These are phyloP conservation scores for Drosophila vallismaia DNA, from an alignment of 2,888 invertebrate genomes.

Conservation along the genomic window DNA sequence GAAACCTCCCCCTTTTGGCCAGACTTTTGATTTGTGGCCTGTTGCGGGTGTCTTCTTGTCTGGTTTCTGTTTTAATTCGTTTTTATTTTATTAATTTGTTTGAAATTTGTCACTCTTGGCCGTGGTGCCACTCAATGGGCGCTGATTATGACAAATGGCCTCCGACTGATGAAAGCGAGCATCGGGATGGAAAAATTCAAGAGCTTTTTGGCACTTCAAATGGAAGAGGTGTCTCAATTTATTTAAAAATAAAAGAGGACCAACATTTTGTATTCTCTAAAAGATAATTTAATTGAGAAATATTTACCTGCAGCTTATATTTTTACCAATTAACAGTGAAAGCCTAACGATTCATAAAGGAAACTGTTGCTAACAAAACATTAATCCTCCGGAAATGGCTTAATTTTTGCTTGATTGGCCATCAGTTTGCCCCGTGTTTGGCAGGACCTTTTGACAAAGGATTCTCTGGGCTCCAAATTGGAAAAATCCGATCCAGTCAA, in stretches of 20 bases:
- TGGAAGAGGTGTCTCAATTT: not conserved
- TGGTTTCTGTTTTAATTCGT: constrained; percentile 29
- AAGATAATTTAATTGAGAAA: no score
- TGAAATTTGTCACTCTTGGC: constrained; percentile 70
- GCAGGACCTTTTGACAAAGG: constrained; percentile 9
- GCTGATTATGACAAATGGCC: constrained; percentile 47
- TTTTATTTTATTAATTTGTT: constrained; percentile 68
- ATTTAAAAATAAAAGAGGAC: no score
- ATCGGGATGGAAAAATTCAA: constrained; percentile 22
- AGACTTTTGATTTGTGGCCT: constrained; percentile 66
- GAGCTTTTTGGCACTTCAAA: constrained; percentile 18
- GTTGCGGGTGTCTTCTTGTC: constrained; percentile 38
- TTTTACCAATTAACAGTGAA: not conserved
- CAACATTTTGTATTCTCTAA: no score
- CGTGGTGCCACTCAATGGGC: constrained; percentile 41
- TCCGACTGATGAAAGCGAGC: constrained; percentile 27
- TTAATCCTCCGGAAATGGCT: constrained; percentile 17
- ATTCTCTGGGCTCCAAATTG: constrained; percentile 13
- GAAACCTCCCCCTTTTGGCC: constrained; percentile 38
- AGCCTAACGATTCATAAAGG: not conserved
- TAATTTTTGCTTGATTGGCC: constrained; percentile 17
- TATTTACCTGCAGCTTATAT: no score
- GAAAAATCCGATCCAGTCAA: constrained; percentile 2
- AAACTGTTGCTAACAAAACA: not conserved
- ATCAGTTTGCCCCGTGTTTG: constrained; percentile 32